phyloP scores from a whole-genome alignment of 2,113 vertebrate species.

The Pelvicachromis taeniatus region DNA sequence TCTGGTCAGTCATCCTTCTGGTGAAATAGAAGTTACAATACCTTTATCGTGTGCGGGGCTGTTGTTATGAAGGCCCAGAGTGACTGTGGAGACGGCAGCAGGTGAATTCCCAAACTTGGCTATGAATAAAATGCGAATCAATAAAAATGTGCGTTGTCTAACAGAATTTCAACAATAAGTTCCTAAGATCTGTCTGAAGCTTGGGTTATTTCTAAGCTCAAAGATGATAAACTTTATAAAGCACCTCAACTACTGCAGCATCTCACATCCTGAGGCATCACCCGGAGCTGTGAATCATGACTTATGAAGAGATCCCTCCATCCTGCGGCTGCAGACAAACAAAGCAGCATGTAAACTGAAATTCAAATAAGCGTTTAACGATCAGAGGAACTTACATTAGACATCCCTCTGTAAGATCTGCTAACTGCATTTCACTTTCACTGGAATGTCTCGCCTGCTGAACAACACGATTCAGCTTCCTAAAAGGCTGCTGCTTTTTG shows the following conservation, averaged over 20 bases:
- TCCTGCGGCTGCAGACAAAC: not conserved
- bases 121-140: constrained; percentile 15
- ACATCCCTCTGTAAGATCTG: not conserved
- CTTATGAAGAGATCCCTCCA: not conserved
- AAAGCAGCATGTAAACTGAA: not conserved
- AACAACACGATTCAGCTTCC: not conserved
- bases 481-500: not conserved
- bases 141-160: constrained; percentile 1
- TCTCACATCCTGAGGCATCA: not conserved
- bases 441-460: not conserved
- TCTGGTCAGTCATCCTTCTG: not conserved
- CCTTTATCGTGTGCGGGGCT: constrained; percentile 5
- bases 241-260: not conserved
- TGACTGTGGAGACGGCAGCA: not conserved
- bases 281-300: constrained; percentile 8
- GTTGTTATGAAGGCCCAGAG: not conserved
- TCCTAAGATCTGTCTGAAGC: not conserved
- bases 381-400: not conserved
- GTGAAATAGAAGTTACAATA: not conserved
- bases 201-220: not conserved
- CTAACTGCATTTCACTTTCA: not conserved
- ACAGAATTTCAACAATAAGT: not conserved
- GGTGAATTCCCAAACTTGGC: not conserved
- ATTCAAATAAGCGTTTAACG: not conserved
- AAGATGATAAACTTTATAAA: not conserved